phyloP scores from a whole-genome alignment of 1,140 invertebrate genomes.

The Bombus fervidus region DNA sequence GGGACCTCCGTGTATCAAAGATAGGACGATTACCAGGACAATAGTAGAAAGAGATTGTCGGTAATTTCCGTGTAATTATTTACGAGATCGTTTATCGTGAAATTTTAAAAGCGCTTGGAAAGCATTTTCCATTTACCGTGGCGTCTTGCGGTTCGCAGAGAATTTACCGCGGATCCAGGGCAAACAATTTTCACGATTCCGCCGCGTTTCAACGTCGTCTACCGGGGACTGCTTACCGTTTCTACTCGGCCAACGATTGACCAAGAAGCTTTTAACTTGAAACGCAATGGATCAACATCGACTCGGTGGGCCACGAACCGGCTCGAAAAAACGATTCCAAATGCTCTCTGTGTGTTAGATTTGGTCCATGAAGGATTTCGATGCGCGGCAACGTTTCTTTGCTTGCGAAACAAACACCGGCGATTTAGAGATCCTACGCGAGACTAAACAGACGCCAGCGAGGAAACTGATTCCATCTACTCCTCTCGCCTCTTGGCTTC shows the following conservation, averaged over 20 bases:
- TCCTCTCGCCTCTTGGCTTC: slow-evolving; percentile 23
- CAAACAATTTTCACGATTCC: slow-evolving; percentile 27
- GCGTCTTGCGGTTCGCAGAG: background rate
- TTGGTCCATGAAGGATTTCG: slow-evolving; percentile 52
- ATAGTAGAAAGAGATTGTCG: background rate
- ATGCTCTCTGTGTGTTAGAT: slow-evolving; percentile 23
- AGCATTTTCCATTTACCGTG: background rate
- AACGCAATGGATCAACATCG: slow-evolving; percentile 59
- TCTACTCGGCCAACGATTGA: background rate
- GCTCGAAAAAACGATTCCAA: slow-evolving; percentile 6
- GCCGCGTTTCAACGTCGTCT: background rate
- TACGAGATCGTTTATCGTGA: slow-evolving; percentile 18
- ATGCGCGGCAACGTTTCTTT: slow-evolving; percentile 63
- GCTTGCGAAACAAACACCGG: slow-evolving; percentile 71
- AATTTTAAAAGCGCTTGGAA: slow-evolving; percentile 20
- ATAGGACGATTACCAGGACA: slow-evolving; percentile 2
- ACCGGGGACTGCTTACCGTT: background rate
- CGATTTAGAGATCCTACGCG: slow-evolving; percentile 59
- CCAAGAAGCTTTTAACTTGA: slow-evolving; percentile 55
- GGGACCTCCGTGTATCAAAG: background rate
- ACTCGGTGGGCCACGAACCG: slow-evolving; percentile 63
- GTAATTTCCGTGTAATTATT: slow-evolving; percentile 12
- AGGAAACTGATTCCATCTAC: slow-evolving; percentile 55
- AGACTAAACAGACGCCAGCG: slow-evolving; percentile 44
- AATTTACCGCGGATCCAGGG: slow-evolving; percentile 18